phyloP scores from a whole-genome alignment of 1,140 invertebrate species.

The Pissodes strobi region DNA sequence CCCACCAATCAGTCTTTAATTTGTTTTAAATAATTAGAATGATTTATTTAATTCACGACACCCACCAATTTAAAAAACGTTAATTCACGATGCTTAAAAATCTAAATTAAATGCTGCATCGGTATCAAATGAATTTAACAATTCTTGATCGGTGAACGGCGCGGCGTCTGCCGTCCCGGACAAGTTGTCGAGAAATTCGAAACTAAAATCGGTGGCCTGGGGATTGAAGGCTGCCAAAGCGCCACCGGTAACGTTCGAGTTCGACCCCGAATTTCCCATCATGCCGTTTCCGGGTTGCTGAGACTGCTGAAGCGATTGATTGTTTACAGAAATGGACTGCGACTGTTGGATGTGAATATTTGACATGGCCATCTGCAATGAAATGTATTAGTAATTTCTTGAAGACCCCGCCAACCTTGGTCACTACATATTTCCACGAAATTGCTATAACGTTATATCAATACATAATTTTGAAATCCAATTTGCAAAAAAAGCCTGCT shows the following conservation, averaged over 20 bases:
- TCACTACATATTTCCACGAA: no score
- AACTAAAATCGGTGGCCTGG: constrained; percentile 69
- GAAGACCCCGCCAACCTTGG: no score
- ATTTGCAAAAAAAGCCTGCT: no score
- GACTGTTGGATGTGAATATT: constrained; percentile 69
- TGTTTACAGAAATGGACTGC: constrained; percentile 64
- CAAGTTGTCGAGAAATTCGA: constrained; percentile 81
- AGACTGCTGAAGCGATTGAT: constrained; percentile 52
- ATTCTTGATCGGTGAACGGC: constrained; percentile 75
- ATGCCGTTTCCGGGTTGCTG: constrained; percentile 40
- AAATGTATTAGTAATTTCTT: no score
- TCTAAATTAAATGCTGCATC: constrained; percentile 61
- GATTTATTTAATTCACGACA: no score
- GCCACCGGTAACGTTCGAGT: constrained; percentile 55
- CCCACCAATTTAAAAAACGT: no score
- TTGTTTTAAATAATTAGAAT: no score
- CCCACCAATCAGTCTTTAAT: no score
- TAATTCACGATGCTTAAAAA: no score
- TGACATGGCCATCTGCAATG: constrained; percentile 62
- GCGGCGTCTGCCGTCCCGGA: constrained; percentile 70
- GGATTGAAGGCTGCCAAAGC: constrained; percentile 60
- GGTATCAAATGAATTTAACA: constrained; percentile 71
- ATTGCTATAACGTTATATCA: not conserved
- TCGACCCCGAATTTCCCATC: constrained; percentile 39
- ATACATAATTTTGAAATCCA: no score